Evolutionary conservation across 2,797 vertebrate genomes (phyloP).

Genomic region (Aplochiton taeniatus): DNA sequence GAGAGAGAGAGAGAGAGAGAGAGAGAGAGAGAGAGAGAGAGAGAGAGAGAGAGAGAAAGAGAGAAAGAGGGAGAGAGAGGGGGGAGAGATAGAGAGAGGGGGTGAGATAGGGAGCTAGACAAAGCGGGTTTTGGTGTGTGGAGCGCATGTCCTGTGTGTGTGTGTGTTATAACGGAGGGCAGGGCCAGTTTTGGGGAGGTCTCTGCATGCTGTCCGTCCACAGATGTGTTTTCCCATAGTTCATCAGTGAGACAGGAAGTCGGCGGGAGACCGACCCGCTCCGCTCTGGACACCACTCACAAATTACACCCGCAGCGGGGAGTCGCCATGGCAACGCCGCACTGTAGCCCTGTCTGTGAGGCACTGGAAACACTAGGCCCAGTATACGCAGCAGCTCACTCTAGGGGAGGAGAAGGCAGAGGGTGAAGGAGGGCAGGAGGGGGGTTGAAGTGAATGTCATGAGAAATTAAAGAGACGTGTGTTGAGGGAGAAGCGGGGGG

Average conservation of each 20-base stretch:
- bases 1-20: too few species aligned
- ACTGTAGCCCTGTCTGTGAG: constrained; percentile 49
- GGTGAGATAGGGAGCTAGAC: not conserved
- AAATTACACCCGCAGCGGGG: constrained; percentile 59
- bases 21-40: too few species aligned
- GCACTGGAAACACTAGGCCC: constrained; percentile 49
- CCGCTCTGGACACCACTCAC: constrained; percentile 59
- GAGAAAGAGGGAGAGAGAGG: not conserved
- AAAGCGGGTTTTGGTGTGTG: too few species aligned
- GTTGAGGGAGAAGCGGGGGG: constrained; percentile 39
- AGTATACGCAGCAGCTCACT: constrained; percentile 46
- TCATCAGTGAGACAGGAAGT: constrained; percentile 46
- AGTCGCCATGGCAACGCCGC: constrained; percentile 54
- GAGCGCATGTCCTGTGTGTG: not conserved
- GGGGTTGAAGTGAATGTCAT: constrained; percentile 33
- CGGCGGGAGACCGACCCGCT: not conserved
- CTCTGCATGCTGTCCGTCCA: too few species aligned
- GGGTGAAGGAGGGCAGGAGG: not conserved
- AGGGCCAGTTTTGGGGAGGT: constrained; percentile 31
- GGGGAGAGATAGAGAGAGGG: not conserved
- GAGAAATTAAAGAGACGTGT: constrained; percentile 51
- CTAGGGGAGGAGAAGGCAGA: constrained; percentile 35
- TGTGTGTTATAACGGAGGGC: constrained; percentile 10
- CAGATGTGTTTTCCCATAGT: too few species aligned
- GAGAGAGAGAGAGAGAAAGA: too few species aligned